A percentile compares a stretch with the other conserved stretches of the same genome.
Evolutionary conservation across 2,888 invertebrate species (phyloP).

Genomic region (Limenitis arthemis): DNA sequence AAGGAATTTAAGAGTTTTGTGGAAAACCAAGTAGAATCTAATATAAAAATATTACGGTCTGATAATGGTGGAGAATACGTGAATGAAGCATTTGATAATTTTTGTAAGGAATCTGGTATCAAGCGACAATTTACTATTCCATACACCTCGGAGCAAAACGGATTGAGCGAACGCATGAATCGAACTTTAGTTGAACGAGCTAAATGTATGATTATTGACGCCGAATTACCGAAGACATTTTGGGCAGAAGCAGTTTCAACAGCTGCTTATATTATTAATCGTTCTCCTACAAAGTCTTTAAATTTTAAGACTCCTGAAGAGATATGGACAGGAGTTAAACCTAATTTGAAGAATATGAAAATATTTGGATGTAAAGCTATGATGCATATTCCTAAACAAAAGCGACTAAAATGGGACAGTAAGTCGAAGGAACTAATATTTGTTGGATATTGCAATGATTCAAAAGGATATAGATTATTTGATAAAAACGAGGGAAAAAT

Average conservation of each 20-base stretch:
- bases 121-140: constrained; percentile 25
- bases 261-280: constrained; percentile 1
- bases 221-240: constrained; percentile 2
- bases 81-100: constrained; percentile 17
- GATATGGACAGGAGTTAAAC: neutral
- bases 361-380: too few species aligned
- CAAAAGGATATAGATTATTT: too few species aligned
- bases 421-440: too few species aligned
- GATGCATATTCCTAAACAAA: too few species aligned
- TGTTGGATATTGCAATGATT: too few species aligned
- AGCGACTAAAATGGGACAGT: too few species aligned
- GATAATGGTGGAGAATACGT: constrained; percentile 9
- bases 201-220: constrained; percentile 6
- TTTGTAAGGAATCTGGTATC: constrained; percentile 32
- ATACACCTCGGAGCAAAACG: constrained; percentile 34
- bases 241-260: constrained; percentile 7
- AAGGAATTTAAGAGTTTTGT: constrained; percentile 10
- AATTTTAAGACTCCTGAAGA: neutral
- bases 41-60: constrained; percentile 14
- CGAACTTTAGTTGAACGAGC: constrained; percentile 14
- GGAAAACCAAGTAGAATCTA: constrained; percentile 13
- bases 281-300: neutral
- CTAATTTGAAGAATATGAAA: too few species aligned
- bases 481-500: too few species aligned
- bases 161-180: constrained; percentile 30